Evolutionary conservation across 2,113 vertebrate genomes (phyloP).

Genomic region (Atractosteus spatula): DNA sequence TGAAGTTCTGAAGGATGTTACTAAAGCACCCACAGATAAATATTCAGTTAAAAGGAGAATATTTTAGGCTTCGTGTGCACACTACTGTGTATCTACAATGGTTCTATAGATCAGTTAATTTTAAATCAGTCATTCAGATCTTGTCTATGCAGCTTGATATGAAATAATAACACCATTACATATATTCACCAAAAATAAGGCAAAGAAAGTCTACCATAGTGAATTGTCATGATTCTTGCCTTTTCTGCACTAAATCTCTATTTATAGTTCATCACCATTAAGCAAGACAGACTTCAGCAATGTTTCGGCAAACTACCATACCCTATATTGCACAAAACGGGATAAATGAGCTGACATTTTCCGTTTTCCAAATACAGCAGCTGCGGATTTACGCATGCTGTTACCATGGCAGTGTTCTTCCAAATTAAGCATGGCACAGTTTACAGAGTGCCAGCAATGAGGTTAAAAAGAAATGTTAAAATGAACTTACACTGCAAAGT

Average conservation of each 20-base stretch:
- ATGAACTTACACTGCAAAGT: background rate
- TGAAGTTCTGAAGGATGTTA: too few relatives aligned
- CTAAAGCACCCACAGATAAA: too few relatives aligned
- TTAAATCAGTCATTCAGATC: too few relatives aligned
- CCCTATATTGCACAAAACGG: background rate
- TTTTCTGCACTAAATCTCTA: background rate
- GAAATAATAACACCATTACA: too few relatives aligned
- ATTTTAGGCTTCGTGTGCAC: too few relatives aligned
- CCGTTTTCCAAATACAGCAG: background rate
- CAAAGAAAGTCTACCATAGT: too few relatives aligned
- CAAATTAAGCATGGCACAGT: background rate
- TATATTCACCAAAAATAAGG: too few relatives aligned
- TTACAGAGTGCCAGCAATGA: background rate
- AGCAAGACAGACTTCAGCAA: background rate
- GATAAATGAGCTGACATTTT: slow-evolving; percentile 5
- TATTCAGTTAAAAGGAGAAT: too few relatives aligned
- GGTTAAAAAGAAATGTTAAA: background rate
- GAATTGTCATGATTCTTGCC: background rate
- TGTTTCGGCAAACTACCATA: background rate
- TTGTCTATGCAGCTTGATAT: too few relatives aligned
- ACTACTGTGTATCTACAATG: too few relatives aligned
- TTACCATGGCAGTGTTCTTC: background rate
- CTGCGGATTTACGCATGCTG: background rate
- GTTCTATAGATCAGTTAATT: too few relatives aligned
- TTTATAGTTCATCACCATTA: background rate